phyloP scores from a whole-genome alignment of 2,797 vertebrate genomes.

The Bovichtus variegatus region DNA sequence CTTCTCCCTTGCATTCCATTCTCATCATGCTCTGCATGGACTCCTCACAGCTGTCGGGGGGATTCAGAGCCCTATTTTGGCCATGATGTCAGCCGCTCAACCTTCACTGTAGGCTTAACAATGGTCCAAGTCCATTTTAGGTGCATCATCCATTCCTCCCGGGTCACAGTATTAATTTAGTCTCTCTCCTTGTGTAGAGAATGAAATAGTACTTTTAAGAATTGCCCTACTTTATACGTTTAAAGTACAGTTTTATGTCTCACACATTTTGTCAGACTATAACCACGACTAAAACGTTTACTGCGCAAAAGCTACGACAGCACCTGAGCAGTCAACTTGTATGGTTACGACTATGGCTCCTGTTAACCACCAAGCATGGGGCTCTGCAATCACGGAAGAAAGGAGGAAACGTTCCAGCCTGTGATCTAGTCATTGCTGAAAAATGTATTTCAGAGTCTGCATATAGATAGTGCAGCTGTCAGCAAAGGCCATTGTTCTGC shows the following conservation, averaged over 20 bases:
- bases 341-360: background rate
- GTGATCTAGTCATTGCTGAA: slow-evolving; percentile 13
- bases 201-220: background rate
- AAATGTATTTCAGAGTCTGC: slow-evolving; percentile 18
- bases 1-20: slow-evolving; percentile 70
- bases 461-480: slow-evolving; percentile 71
- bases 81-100: slow-evolving; percentile 73
- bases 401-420: background rate
- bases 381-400: background rate
- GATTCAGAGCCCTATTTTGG: slow-evolving; percentile 72
- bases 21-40: slow-evolving; percentile 55
- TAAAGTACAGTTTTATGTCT: background rate
- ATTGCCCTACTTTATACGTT: background rate
- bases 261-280: background rate
- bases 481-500: slow-evolving; percentile 24
- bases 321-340: background rate
- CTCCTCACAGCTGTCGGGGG: slow-evolving; percentile 74
- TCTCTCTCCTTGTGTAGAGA: background rate
- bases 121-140: slow-evolving; percentile 71
- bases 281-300: background rate
- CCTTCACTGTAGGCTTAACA: slow-evolving; percentile 70
- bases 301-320: background rate
- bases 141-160: slow-evolving; percentile 31
- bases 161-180: slow-evolving; percentile 33
- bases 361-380: background rate